These are phyloP conservation scores for Abramis brama DNA, from an alignment of 2,113 vertebrate genomes.

Conservation along the genomic window DNA sequence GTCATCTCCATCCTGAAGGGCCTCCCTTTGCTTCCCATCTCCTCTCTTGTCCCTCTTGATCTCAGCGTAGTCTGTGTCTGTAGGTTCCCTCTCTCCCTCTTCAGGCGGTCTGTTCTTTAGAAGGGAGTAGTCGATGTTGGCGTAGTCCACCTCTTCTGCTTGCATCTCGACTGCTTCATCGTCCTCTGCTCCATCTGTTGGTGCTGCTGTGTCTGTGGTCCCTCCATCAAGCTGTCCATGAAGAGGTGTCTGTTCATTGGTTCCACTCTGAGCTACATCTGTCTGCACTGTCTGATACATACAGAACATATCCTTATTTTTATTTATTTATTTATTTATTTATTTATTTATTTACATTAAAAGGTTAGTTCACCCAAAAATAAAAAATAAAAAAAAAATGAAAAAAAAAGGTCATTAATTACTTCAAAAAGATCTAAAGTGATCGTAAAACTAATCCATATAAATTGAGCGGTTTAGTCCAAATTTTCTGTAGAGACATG, in stretches of 20 bases:
- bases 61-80: slow-evolving; percentile 70
- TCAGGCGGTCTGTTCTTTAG: slow-evolving; percentile 32
- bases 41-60: slow-evolving; percentile 55
- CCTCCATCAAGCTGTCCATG: not conserved
- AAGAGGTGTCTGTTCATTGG: slow-evolving; percentile 20
- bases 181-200: not conserved
- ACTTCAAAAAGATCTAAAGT: too few species aligned
- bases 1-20: slow-evolving; percentile 6
- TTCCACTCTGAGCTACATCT: slow-evolving; percentile 1
- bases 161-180: not conserved
- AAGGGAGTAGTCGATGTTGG: slow-evolving; percentile 60
- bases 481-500: too few species aligned
- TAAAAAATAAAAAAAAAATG: too few species aligned
- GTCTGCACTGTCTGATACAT: slow-evolving; percentile 30
- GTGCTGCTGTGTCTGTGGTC: not conserved
- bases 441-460: too few species aligned
- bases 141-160: slow-evolving; percentile 63
- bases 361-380: too few species aligned
- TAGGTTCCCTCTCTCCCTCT: not conserved
- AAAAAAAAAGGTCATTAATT: too few species aligned
- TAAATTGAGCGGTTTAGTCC: too few species aligned
- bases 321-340: not conserved
- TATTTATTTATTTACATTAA: too few species aligned
- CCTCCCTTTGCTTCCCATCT: not conserved
- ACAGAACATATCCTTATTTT: not conserved